Evolutionary conservation across 2,797 vertebrate species (phyloP), one percentile per base, ranked within the genome.

Genomic region (Oreonectes daqikongensis): DNA sequence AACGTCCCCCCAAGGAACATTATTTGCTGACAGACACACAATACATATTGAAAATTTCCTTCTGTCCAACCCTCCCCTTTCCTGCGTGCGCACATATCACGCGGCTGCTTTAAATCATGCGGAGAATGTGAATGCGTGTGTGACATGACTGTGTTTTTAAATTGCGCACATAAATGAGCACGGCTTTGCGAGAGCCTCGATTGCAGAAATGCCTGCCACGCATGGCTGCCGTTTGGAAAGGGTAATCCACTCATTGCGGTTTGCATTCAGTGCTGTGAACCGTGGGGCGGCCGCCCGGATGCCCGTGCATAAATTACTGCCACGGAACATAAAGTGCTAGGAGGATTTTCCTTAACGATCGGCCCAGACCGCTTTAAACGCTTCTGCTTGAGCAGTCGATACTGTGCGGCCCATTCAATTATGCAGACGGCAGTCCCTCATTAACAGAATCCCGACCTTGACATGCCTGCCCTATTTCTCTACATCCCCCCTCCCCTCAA

Each of bases 401-500:
- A 87, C 84, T 32, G 88, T 92, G 90, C 91, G 84, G 93, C 91
- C 93, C 89, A 91, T 92, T 89, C 89, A 92, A 92, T 93, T 91
- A 92, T 91, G 88, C 92, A 90, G 89, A 82, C 85, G 88, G 86
- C 90, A 77, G 81, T 90, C 92, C 91, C 94, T 94, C 94, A 88
- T 93, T 91, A 95, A 94, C 93, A 91, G 90, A 94, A 92, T 89
- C 93, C 92, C 92, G 94, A 95, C 95, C 95, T 96, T 95, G 94
- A 94, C 93, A 93, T 89, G 87, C 78, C 88, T 91, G 91, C 90
- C 91, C 92, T 84, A 86, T 92, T 92, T 90, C 90, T 87, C 79
- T 83, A 87, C 90, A 94, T 89, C 87, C n/a, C 87, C 82, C 50
- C 60, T 46, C 30, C 7, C 63, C 61, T 57, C 65, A 18, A 28